Conservation (phyloP, 2,888 invertebrate species). For the Hetaerina titia region DNA sequence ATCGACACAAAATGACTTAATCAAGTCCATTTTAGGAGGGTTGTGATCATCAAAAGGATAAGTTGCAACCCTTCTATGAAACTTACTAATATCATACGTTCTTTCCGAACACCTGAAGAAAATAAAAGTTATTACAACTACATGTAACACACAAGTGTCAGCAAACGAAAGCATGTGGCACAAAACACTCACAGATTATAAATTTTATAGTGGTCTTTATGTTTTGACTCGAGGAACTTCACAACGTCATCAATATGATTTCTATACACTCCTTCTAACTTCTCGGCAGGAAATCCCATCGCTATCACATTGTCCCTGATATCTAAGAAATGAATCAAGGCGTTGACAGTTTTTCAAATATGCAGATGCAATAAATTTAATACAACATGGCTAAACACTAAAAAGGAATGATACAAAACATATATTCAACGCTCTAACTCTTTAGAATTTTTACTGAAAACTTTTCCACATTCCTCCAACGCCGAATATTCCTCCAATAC, state of each 20-base stretch:
- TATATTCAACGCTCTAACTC: neutral
- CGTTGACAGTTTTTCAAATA: neutral
- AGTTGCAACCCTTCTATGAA: constrained; percentile 90
- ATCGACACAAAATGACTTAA: constrained; percentile 96
- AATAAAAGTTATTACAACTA: neutral
- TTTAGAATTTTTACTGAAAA: neutral
- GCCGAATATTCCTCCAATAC: too few species aligned
- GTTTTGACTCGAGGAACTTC: constrained; percentile 94
- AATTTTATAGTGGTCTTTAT: constrained; percentile 96
- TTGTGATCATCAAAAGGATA: constrained; percentile 99
- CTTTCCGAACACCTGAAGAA: constrained; percentile 89
- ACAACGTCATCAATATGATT: constrained; percentile 98
- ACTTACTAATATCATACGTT: constrained; percentile 89
- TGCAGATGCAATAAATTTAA: too few species aligned
- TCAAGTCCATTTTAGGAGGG: constrained; percentile 95
- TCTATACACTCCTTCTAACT: constrained; percentile 95
- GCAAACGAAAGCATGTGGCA: too few species aligned
- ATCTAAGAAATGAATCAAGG: constrained; percentile 81
- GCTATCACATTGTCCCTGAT: constrained; percentile 97
- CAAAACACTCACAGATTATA: constrained; percentile 92
- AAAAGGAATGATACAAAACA: neutral
- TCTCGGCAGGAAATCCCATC: constrained; percentile 99
- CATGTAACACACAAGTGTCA: neutral
- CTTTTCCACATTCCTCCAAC: too few species aligned
- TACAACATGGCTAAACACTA: too few species aligned